These are phyloP conservation scores for Porites evermanni DNA, from an alignment of 92 coral and sea anemone genomes.

Conservation along the genomic window DNA sequence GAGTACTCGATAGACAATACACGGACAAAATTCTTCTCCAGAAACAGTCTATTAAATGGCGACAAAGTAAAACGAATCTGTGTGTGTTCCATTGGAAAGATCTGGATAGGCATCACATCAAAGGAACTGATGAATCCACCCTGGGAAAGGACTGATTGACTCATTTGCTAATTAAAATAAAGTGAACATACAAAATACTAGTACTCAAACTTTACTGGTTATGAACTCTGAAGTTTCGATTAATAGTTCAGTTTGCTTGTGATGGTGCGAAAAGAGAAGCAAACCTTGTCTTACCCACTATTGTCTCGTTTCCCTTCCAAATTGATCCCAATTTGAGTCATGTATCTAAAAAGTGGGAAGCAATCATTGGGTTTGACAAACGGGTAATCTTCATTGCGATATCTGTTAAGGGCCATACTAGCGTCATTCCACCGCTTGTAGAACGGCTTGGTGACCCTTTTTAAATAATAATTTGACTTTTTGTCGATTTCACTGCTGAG, in stretches of 20 bases:
- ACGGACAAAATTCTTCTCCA: too few relatives aligned
- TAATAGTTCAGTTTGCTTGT: not conserved
- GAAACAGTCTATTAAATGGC: too few relatives aligned
- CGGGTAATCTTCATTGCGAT: constrained; percentile 55
- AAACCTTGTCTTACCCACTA: constrained; percentile 30
- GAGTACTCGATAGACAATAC: too few relatives aligned
- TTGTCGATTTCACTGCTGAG: constrained; percentile 68
- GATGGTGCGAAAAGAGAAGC: not conserved
- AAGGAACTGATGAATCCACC: too few relatives aligned
- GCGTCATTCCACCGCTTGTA: constrained; percentile 82
- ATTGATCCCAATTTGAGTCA: constrained; percentile 29
- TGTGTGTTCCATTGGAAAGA: too few relatives aligned
- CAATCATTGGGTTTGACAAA: constrained; percentile 30
- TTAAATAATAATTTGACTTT: constrained; percentile 69
- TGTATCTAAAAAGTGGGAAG: constrained; percentile 29
- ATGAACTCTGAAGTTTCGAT: not conserved
- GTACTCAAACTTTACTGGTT: not conserved
- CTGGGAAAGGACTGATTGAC: not conserved
- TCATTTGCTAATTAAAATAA: too few relatives aligned
- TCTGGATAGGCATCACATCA: too few relatives aligned
- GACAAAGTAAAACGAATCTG: too few relatives aligned
- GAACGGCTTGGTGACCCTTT: constrained; percentile 67
- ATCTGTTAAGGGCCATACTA: constrained; percentile 66
- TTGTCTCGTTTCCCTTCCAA: constrained; percentile 27
- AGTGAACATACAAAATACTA: not conserved